Percentiles rank a stretch among this genome's conserved stretches.
phyloP scores from a whole-genome alignment of 2,888 invertebrate species.

The Drosophila anomalipes region DNA sequence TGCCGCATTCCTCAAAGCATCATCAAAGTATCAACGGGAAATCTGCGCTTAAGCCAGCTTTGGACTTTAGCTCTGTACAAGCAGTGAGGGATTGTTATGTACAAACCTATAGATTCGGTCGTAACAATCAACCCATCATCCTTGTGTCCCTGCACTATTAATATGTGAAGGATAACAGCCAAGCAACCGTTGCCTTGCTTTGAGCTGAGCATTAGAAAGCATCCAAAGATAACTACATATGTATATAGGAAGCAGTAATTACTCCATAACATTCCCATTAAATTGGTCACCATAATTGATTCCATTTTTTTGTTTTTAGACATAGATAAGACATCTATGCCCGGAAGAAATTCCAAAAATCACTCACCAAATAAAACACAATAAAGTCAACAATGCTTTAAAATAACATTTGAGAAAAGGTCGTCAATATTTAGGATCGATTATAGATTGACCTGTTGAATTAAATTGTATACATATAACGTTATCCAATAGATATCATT shows the following conservation, averaged over 20 bases:
- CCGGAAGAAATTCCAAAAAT: neutral
- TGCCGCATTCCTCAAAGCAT: constrained; percentile 67
- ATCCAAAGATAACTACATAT: constrained; percentile 11
- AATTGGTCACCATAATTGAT: constrained; percentile 4
- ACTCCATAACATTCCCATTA: constrained; percentile 15
- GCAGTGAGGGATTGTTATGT: constrained; percentile 4
- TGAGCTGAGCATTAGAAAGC: neutral
- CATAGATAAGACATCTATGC: neutral
- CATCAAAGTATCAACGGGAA: constrained; percentile 61
- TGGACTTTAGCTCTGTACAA: constrained; percentile 15
- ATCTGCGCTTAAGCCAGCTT: constrained; percentile 59
- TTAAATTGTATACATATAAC: neutral
- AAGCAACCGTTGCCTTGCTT: neutral
- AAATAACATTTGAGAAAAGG: neutral
- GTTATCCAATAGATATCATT: neutral
- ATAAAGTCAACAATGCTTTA: neutral
- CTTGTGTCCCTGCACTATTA: constrained; percentile 19
- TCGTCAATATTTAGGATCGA: neutral
- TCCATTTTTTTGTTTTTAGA: neutral
- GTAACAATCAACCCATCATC: neutral
- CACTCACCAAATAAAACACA: neutral
- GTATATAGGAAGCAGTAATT: constrained; percentile 5
- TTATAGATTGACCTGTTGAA: neutral
- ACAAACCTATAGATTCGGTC: neutral
- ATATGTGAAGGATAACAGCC: constrained; percentile 14